Base-by-base conservation (phyloP, 2,888 invertebrate genomes). In the Hecatera dysodea region DNA sequence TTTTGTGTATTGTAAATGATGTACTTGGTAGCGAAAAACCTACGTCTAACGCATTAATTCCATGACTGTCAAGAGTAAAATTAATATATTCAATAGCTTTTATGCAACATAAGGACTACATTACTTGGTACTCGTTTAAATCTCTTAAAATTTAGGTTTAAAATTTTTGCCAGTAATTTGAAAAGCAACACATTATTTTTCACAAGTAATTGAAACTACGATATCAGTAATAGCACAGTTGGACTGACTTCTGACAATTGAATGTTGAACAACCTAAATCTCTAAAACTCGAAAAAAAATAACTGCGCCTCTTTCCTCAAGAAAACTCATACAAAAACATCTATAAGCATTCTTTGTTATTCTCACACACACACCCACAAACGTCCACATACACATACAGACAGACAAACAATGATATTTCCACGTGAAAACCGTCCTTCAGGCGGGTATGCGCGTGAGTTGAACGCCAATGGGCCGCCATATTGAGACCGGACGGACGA, bases 401-500 rank as follows among this genome's bases (percentile, higher is more conserved):
- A 57, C 5, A 22, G 44, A 48, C 57, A 80, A 80, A 80, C 80
- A 80, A 80, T 80, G 80, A 65, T 75, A 87, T 89, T 89, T 87
- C 87, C 87, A 83, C 87, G 86, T 90, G 90, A 90, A 90, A 89
- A 90, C 80, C 75, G 86, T 87, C 89, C 87, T 92, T 91, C 90
- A 88, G 90, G 84, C 87, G 85, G 81, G 68, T 46, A 5, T 67
- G 77, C 79, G 79, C 86, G 82, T 86, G 86, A 69, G 78, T 62
- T 61, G 84, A 68, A 83, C 73, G 53, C 48, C 71, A 78, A 86
- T 84, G 72, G 29, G 50, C 39, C 76, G 75, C 94, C 94, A 86
- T 91, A 92, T 84, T 84, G 87, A 91, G 94, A 94, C 92, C 95
- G 95, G 95, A 95, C 91, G 94, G 87, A 87, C 92, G 88, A 81